A percentile compares a stretch with the other conserved stretches of the same genome.
Evolutionary conservation across 1,140 invertebrate genomes (phyloP).

Genomic region (Drosophila nannoptera): DNA sequence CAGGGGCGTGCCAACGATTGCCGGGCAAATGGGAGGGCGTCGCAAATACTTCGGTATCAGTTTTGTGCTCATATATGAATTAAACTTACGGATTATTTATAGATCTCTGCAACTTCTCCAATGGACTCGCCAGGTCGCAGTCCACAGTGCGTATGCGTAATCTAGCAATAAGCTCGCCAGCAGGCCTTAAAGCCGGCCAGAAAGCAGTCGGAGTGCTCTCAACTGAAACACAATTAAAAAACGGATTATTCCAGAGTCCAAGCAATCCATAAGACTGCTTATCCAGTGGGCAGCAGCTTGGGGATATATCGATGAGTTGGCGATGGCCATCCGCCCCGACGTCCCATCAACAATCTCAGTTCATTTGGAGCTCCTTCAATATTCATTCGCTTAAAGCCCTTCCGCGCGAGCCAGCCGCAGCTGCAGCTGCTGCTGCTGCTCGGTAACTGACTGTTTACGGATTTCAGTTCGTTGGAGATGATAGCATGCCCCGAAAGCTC

Average conservation of each 20-base stretch:
- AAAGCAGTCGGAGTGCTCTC: no score
- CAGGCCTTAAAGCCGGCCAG: no score
- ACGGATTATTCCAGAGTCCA: no score
- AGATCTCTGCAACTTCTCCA: constrained; percentile 61
- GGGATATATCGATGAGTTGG: no score
- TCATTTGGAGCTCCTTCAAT: not conserved
- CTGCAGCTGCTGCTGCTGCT: constrained; percentile 6
- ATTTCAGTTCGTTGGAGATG: constrained; percentile 33
- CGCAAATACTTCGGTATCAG: constrained; percentile 42
- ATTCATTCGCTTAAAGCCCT: constrained; percentile 5
- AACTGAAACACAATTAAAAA: no score
- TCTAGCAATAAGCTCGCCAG: no score
- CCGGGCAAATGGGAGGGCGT: not conserved
- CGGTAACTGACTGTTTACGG: constrained; percentile 31
- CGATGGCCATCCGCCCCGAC: not conserved
- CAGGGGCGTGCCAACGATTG: not conserved
- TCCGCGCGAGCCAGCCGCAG: constrained; percentile 1
- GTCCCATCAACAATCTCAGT: not conserved
- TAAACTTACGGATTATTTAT: constrained; percentile 48
- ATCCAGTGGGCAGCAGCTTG: not conserved
- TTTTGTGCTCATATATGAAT: constrained; percentile 62
- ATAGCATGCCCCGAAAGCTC: constrained; percentile 9
- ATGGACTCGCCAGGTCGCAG: constrained; percentile 16
- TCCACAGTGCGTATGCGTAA: no score
- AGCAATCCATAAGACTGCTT: no score